phyloP scores from a whole-genome alignment of 2,888 invertebrate genomes.

The Neoaliturus tenellus region DNA sequence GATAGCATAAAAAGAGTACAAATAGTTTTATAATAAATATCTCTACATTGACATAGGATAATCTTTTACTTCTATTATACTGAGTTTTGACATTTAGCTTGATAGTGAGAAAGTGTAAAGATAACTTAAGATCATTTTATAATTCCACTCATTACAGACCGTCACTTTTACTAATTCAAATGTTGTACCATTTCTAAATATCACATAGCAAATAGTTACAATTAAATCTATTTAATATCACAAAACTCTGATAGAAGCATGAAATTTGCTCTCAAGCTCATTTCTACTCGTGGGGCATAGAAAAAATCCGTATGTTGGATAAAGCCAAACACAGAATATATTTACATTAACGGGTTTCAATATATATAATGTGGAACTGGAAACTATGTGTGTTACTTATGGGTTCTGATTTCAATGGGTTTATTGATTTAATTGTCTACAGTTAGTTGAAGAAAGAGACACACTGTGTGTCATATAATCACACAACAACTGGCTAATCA shows the following conservation, averaged over 20 bases:
- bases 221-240: background rate
- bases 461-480: too few species aligned
- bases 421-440: too few species aligned
- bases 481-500: too few species aligned
- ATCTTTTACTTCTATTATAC: background rate
- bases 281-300: background rate
- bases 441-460: too few species aligned
- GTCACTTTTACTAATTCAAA: background rate
- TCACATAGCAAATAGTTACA: constrained; percentile 1
- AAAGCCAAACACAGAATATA: too few species aligned
- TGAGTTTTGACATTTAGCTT: background rate
- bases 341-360: too few species aligned
- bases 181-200: background rate
- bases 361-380: too few species aligned
- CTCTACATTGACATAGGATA: background rate
- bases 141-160: background rate
- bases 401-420: too few species aligned
- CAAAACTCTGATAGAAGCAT: background rate
- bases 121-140: background rate
- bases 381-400: too few species aligned
- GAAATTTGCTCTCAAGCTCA: background rate
- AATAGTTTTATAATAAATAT: background rate
- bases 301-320: background rate
- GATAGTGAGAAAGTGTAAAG: background rate
- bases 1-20: background rate